Percentiles rank a stretch among this genome's conserved stretches.
Evolutionary conservation across 2,113 vertebrate species (phyloP).

Genomic region (Pterocles orientalis): DNA sequence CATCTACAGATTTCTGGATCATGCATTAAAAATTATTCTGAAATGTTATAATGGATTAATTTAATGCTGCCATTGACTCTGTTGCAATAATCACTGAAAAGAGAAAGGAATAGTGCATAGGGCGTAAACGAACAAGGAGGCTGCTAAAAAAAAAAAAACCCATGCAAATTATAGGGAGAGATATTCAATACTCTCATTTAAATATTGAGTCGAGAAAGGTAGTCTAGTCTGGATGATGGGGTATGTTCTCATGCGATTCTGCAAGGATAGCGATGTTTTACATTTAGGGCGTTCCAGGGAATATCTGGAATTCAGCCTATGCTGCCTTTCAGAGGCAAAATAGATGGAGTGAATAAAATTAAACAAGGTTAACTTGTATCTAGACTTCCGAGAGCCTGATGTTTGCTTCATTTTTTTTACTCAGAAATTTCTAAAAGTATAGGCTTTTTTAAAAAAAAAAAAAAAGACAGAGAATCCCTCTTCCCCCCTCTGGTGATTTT

Average conservation of each 20-base stretch:
- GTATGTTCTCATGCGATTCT: neutral
- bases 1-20: neutral
- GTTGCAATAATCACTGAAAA: neutral
- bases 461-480: constrained; percentile 5
- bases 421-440: constrained; percentile 1
- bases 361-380: neutral
- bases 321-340: constrained; percentile 12
- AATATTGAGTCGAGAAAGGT: constrained; percentile 4
- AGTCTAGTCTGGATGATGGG: neutral
- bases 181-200: constrained; percentile 11
- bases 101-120: neutral
- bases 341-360: neutral
- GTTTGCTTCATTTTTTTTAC: constrained; percentile 10
- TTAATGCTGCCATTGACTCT: neutral
- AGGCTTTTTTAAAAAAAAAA: neutral
- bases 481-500: constrained; percentile 44
- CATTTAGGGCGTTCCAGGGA: neutral
- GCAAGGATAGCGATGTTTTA: constrained; percentile 15
- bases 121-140: neutral
- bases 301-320: constrained; percentile 14
- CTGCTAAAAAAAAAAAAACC: neutral
- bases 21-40: neutral
- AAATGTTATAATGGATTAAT: neutral
- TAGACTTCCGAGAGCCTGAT: neutral
- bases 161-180: constrained; percentile 15